Evolutionary conservation across 2,888 invertebrate genomes (phyloP).

Genomic region (Ischnura elegans): DNA sequence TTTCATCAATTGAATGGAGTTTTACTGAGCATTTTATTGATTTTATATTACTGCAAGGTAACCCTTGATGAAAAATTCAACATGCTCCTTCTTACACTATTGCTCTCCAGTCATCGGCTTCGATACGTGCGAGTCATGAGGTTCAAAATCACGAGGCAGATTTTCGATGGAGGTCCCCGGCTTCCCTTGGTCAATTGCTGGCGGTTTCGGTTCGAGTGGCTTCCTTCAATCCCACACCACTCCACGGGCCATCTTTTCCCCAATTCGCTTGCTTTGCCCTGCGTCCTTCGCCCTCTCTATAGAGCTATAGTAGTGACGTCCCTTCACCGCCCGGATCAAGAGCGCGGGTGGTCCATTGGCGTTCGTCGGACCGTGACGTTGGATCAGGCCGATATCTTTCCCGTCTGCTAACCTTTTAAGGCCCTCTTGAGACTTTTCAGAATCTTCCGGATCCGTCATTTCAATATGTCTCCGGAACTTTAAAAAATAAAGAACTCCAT

Average conservation of each 20-base stretch:
- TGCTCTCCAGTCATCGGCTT: too few relatives aligned
- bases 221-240: not conserved
- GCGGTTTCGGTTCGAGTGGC: not conserved
- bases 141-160: not conserved
- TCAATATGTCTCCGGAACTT: not conserved
- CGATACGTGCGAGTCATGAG: not conserved
- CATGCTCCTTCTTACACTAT: too few relatives aligned
- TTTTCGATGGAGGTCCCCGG: not conserved
- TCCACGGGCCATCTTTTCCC: not conserved
- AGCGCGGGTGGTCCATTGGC: not conserved
- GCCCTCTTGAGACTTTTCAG: not conserved
- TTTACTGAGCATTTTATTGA: too few relatives aligned
- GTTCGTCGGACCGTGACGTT: not conserved
- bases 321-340: not conserved
- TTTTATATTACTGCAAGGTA: too few relatives aligned
- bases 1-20: too few relatives aligned
- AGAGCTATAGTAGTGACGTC: not conserved
- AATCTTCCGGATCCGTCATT: not conserved
- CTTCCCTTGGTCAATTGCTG: not conserved
- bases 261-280: not conserved
- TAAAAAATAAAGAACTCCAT: too few relatives aligned
- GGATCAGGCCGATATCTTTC: conserved; percentile 6
- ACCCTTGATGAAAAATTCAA: too few relatives aligned
- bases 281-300: not conserved
- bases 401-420: not conserved